Evolutionary conservation across 1,140 invertebrate genomes (phyloP).

Genomic region (Calosoma granatense): DNA sequence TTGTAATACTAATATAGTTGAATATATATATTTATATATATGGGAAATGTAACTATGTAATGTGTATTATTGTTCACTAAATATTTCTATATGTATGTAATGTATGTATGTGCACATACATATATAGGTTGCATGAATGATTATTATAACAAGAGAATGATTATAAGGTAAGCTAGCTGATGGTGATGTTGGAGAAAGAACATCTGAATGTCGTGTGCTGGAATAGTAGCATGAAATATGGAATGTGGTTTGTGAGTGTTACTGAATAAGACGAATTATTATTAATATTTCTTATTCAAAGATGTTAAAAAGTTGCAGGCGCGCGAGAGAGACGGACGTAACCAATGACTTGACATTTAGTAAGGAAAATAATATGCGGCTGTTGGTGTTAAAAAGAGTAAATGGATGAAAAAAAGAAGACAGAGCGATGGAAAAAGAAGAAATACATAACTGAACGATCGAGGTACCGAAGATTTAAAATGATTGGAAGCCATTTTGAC

Average conservation of each 20-base stretch:
- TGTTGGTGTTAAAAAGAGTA: background rate
- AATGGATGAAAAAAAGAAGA: background rate
- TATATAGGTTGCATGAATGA: too few species aligned
- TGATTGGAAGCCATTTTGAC: constrained; percentile 7
- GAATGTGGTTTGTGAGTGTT: constrained; percentile 1
- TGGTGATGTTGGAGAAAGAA: too few species aligned
- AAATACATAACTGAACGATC: background rate
- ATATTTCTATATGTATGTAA: too few species aligned
- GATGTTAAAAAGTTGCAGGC: background rate
- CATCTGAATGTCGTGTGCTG: too few species aligned
- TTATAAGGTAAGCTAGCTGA: too few species aligned
- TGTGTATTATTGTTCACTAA: too few species aligned
- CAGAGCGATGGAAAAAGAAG: background rate
- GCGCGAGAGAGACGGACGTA: background rate
- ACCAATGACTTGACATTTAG: background rate
- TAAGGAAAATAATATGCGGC: background rate
- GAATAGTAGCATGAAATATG: constrained; percentile 5
- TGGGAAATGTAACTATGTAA: too few species aligned
- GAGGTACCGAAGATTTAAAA: background rate
- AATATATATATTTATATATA: too few species aligned
- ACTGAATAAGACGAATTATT: constrained; percentile 9
- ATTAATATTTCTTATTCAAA: constrained; percentile 9
- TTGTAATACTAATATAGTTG: too few species aligned
- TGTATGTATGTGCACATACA: too few species aligned
- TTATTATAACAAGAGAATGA: too few species aligned